These are phyloP conservation scores for Diploptera punctata DNA, from an alignment of 2,888 invertebrate species.

Conservation along the genomic window DNA sequence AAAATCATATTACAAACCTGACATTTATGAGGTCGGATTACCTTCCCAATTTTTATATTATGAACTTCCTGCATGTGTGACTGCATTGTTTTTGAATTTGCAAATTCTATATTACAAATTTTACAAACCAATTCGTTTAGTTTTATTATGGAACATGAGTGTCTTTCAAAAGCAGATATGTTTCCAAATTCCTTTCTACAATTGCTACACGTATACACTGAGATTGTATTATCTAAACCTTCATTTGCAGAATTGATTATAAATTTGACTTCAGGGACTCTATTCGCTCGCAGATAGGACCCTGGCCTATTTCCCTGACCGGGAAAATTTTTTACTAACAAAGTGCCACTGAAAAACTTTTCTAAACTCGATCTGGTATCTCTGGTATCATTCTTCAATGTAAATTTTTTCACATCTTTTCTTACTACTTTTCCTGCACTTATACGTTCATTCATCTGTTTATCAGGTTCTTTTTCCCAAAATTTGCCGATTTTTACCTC, in stretches of 20 bases:
- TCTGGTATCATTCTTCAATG: background rate
- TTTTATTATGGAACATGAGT: background rate
- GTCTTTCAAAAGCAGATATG: conserved; percentile 1
- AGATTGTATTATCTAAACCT: conserved; percentile 11
- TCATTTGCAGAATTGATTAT: background rate
- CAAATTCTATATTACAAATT: background rate
- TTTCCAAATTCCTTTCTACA: conserved; percentile 7
- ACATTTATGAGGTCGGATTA: conserved; percentile 21
- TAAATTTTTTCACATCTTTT: background rate
- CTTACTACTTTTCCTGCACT: background rate
- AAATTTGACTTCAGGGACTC: background rate
- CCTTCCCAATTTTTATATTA: background rate
- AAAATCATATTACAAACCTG: conserved; percentile 24
- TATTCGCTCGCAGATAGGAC: background rate
- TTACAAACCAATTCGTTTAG: background rate
- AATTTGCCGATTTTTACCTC: conserved; percentile 66
- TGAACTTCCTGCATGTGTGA: conserved; percentile 16
- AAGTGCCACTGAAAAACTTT: conserved; percentile 3
- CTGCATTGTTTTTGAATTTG: background rate
- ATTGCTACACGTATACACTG: background rate
- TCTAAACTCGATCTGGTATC: conserved; percentile 4
- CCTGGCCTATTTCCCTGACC: conserved; percentile 5
- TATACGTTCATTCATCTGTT: background rate
- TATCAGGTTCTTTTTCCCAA: conserved; percentile 54
- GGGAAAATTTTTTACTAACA: background rate